These are phyloP conservation scores for Eupsilia transversa DNA, from an alignment of 2,888 invertebrate genomes.

Conservation along the genomic window DNA sequence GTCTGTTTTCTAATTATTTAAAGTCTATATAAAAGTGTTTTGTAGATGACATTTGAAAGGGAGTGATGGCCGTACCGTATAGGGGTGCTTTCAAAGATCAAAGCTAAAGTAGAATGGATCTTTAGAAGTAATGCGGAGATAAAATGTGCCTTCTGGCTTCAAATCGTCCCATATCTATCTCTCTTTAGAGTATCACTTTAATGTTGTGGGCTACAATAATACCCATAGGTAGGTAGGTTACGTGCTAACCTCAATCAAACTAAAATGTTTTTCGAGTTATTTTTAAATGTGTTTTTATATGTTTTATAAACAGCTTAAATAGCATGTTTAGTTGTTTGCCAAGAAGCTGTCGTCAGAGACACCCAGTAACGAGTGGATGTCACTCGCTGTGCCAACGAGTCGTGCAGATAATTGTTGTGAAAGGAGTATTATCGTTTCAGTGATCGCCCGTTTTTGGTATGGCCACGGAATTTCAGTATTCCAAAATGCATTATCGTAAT, in stretches of 20 bases:
- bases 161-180: slow-evolving; percentile 54
- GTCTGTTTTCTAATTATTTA: slow-evolving; percentile 48
- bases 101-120: slow-evolving; percentile 68
- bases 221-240: background rate
- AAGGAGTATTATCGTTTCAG: slow-evolving; percentile 29
- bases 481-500: slow-evolving; percentile 75
- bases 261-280: slow-evolving; percentile 27
- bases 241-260: slow-evolving; percentile 1
- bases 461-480: slow-evolving; percentile 68
- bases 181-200: slow-evolving; percentile 34
- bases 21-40: slow-evolving; percentile 53
- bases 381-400: slow-evolving; percentile 46
- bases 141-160: slow-evolving; percentile 59
- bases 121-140: slow-evolving; percentile 62
- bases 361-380: slow-evolving; percentile 20
- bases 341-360: slow-evolving; percentile 56
- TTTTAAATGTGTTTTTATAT: background rate
- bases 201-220: slow-evolving; percentile 29
- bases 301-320: slow-evolving; percentile 19
- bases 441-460: slow-evolving; percentile 57
- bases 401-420: slow-evolving; percentile 46
- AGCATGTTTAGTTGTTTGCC: slow-evolving; percentile 47
- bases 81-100: slow-evolving; percentile 71
- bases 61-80: slow-evolving; percentile 53
- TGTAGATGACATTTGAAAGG: slow-evolving; percentile 61